A percentile compares a stretch with the other conserved stretches of the same genome.
Evolutionary conservation across 2,888 invertebrate genomes (phyloP).

Genomic region (Flexamia atlantica): DNA sequence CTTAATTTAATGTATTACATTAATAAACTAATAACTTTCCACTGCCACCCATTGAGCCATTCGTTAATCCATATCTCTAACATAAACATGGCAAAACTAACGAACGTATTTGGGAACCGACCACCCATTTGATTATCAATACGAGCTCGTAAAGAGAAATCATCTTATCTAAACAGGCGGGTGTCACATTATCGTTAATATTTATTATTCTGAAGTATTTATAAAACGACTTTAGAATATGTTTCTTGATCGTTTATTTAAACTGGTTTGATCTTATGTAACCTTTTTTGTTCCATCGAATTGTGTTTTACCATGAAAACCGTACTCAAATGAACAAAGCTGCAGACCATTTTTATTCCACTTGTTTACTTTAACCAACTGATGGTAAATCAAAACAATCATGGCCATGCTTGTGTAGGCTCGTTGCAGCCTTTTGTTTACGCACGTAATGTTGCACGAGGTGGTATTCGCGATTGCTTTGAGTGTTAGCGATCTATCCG

Average conservation of each 20-base stretch:
- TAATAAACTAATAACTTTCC: no score
- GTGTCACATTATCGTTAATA: neutral
- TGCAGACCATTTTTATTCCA: neutral
- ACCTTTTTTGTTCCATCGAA: no score
- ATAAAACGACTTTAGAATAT: no score
- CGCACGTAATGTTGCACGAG: neutral
- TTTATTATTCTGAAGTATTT: neutral
- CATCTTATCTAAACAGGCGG: neutral
- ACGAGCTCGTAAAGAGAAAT: neutral
- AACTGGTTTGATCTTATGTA: no score
- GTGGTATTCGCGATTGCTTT: no score
- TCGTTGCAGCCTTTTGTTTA: slow-evolving; percentile 17
- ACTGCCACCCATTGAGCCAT: no score
- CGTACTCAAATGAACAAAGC: no score
- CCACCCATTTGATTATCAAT: neutral
- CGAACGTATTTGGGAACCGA: neutral
- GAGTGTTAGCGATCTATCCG: neutral
- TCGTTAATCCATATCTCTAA: no score
- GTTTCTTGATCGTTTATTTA: no score
- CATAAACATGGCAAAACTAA: neutral
- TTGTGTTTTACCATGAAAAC: no score
- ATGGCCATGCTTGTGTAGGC: neutral
- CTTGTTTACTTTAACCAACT: neutral
- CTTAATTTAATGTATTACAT: no score
- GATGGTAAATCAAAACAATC: neutral